Evolutionary conservation across 2,113 vertebrate genomes (phyloP), one percentile per base, ranked within the genome.

Genomic region (Salvelinus sp.): DNA sequence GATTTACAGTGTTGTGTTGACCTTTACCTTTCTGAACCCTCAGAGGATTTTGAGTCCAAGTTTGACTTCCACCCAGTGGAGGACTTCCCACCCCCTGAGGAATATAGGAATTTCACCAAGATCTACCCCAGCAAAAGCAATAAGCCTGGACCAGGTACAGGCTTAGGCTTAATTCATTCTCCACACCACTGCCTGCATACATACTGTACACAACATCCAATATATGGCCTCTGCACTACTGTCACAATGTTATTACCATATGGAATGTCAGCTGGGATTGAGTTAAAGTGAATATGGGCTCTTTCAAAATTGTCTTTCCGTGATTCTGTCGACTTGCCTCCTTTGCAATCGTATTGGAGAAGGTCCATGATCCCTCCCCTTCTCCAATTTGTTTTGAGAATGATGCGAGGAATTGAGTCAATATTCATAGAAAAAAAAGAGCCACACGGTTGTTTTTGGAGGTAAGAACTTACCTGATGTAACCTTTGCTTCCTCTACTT

Each of bases 11-110:
- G 12, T 18, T 54, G 50, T 50, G 48, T 54, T 54, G 50, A 54
- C 58, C 54, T 22, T 22, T 47, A 6, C 28, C 10, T 10, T 27
- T 58, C 71, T 44, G 14, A 33, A 1, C 84, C 81, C 25, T 1
- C 90, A 99, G 98, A 98, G 92, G 97, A 99, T 83, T 99, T 99
- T 93, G 98, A 99, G 86, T 96, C 97, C 75, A 98, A 96, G 90
- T 99, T 96, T 68, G 94, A 95, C 80, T 99, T 99, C 88, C 98
- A 99, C 84, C 95, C 98, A 0, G 90, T 97, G 0, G 96, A 98
- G 83, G 97, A 98, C 72, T 96, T 99, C 74, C 98, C 98, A 20
- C 95, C 96, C 78, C 98, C 98, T 12, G 98, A 99, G 78, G 97
- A 98, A 64, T 99, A 96, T 88, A 93, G 92, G 85, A 93, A 94